phyloP scores from a whole-genome alignment of 1,140 invertebrate genomes.

The Sarcophaga peregrina region DNA sequence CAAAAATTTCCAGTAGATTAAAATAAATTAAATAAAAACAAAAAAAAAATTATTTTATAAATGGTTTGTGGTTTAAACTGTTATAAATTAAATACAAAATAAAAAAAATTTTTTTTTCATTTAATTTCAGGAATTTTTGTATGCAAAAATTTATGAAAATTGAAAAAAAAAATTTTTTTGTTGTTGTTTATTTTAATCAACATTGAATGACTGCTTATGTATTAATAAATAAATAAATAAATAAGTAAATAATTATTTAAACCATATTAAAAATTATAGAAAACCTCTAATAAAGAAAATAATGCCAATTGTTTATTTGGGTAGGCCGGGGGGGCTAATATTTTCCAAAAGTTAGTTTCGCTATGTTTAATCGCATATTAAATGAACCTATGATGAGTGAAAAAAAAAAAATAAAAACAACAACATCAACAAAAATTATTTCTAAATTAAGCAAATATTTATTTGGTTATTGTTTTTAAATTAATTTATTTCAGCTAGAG shows the following conservation, averaged over 20 bases:
- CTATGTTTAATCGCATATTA: too few relatives aligned
- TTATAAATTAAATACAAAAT: conserved; percentile 2
- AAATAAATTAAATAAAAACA: conserved; percentile 25
- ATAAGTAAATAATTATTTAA: not conserved
- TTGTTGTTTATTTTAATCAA: not conserved
- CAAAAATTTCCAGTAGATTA: conserved; percentile 11
- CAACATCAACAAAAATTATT: too few relatives aligned
- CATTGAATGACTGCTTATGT: not conserved
- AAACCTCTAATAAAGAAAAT: too few relatives aligned
- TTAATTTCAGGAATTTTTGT: not conserved
- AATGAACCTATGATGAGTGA: too few relatives aligned
- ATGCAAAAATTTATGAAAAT: not conserved
- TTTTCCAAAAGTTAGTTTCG: too few relatives aligned
- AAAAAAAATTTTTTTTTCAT: not conserved
- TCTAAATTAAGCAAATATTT: too few relatives aligned
- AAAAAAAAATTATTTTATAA: not conserved
- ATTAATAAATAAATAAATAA: not conserved
- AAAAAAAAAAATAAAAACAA: too few relatives aligned
- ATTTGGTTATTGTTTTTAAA: too few relatives aligned
- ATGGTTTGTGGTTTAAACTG: conserved; percentile 8
- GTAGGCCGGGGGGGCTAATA: too few relatives aligned
- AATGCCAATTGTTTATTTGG: too few relatives aligned
- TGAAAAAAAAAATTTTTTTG: not conserved
- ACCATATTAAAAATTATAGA: conserved; percentile 1
- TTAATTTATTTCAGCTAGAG: too few relatives aligned